Base-by-base conservation (phyloP, 2,113 vertebrate genomes). In the Pseudolaguvia tuberculata region DNA sequence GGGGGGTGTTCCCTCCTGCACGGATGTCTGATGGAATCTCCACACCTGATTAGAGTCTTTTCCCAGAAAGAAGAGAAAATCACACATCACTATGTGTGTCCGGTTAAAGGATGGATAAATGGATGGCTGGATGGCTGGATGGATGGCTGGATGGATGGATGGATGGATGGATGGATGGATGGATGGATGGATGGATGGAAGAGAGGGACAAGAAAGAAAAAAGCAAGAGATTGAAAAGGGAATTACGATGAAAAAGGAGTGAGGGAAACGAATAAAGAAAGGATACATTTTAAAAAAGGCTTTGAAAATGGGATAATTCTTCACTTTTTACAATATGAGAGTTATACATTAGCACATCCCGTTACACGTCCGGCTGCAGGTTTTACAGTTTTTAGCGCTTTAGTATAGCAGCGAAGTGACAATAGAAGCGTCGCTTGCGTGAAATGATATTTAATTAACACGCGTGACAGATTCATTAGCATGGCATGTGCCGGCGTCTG, bases 381-480 rank as follows among this genome's bases (percentile, higher is more conserved):
- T 62, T 62, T 42, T 62, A 20, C 0, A 17, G 61, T 23, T 47
- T 47, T 65, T 47, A 47, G 62, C 62, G 1, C 42, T 47, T 65
- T 42, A 8, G 5, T 5, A 42, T 9, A 8, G 4, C 39, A 42
- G 5, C 4, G 39, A 9, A 0, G 62, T 42, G 45, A 25, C 62
- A 47, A 65, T 65, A n/a, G 13, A 47, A 23, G n/a, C 21, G 62
- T 17, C 42, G 21, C 39, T 20, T 27, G 23, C 17, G n/a, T 55
- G 50, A 74, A 74, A 58, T 31, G 53, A 27, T 23, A 68, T 75
- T 68, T 76, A 61, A 76, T 76, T 61, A 76, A 66, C 6, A 47
- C 48, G 25, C 23, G 27, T 7, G 75, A 42, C 57, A 42, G 47
- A 61, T 62, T 69, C 52, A 58, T 76, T 59, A 50, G 45, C 73